phyloP scores from a whole-genome alignment of 2,888 invertebrate species.

The Alcis repandata region DNA sequence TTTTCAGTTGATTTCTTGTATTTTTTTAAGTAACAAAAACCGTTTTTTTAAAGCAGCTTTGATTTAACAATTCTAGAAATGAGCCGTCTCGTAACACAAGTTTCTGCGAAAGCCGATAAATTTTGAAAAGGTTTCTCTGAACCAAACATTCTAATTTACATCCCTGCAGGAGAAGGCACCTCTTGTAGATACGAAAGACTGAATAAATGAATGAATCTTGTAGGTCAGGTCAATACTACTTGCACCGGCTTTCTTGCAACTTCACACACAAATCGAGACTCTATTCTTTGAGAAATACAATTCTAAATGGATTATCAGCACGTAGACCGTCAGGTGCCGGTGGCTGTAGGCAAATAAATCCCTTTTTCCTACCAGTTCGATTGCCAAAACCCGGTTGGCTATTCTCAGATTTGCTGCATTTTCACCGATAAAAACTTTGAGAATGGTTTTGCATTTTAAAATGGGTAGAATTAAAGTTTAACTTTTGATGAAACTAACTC shows the following conservation, averaged over 20 bases:
- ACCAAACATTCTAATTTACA: constrained; percentile 20
- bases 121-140: constrained; percentile 10
- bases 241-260: constrained; percentile 12
- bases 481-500: too few relatives aligned
- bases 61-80: background rate
- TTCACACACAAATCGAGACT: constrained; percentile 14
- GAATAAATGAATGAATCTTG: constrained; percentile 51
- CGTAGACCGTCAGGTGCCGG: constrained; percentile 6
- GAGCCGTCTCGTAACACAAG: background rate
- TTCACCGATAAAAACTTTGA: background rate
- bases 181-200: constrained; percentile 34
- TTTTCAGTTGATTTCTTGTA: too few relatives aligned
- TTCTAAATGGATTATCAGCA: constrained; percentile 4
- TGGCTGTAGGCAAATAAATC: constrained; percentile 37
- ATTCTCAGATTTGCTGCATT: constrained; percentile 29
- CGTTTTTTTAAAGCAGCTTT: too few relatives aligned
- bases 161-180: constrained; percentile 1
- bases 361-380: constrained; percentile 38
- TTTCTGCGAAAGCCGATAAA: constrained; percentile 8
- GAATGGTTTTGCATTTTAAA: constrained; percentile 2
- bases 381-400: constrained; percentile 36
- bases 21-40: too few relatives aligned
- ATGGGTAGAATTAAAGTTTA: background rate
- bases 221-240: constrained; percentile 50
- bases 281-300: background rate